Percentiles rank a stretch among this genome's conserved stretches.
Evolutionary conservation across 2,888 invertebrate genomes (phyloP).

Genomic region (Tanytarsus gracilentus): DNA sequence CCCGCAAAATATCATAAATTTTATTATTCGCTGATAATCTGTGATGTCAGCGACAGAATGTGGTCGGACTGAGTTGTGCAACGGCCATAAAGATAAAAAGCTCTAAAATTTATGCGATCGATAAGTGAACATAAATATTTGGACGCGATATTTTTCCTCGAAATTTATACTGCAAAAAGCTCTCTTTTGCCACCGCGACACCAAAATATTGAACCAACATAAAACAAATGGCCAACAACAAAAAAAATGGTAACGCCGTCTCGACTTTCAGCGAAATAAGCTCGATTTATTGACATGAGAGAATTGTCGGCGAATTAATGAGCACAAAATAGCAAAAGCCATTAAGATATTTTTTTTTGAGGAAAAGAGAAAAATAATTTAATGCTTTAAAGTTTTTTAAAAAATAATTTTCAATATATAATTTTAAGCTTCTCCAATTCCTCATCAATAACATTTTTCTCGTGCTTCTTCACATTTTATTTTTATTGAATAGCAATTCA

Average conservation of each 20-base stretch:
- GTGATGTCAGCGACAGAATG: neutral
- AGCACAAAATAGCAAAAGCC: too few species aligned
- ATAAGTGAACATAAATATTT: neutral
- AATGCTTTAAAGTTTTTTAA: too few species aligned
- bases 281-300: neutral
- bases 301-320: neutral
- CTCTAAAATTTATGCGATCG: conserved; percentile 1
- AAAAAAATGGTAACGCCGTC: neutral
- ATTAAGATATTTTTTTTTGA: too few species aligned
- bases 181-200: too few species aligned
- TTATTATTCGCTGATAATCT: neutral
- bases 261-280: neutral
- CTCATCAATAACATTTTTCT: too few species aligned
- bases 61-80: too few species aligned
- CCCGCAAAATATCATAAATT: too few species aligned
- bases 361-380: too few species aligned
- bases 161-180: neutral
- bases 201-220: neutral
- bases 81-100: neutral
- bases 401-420: too few species aligned
- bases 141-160: neutral
- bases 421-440: too few species aligned
- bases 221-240: neutral
- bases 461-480: too few species aligned
- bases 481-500: too few species aligned